phyloP scores from a whole-genome alignment of 2,113 vertebrate species.

The Falcunculus frontatus region DNA sequence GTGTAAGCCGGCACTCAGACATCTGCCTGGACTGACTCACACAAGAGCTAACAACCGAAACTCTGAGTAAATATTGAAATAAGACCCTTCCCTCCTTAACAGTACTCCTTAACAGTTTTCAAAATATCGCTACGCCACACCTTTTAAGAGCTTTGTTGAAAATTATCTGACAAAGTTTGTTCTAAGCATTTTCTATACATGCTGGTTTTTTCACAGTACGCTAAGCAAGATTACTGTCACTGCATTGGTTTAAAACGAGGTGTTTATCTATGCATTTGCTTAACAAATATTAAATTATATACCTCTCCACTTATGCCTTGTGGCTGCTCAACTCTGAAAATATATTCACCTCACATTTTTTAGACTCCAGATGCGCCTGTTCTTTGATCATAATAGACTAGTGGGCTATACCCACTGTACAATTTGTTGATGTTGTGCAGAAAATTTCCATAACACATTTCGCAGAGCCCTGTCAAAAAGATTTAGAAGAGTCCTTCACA shows the following conservation, averaged over 20 bases:
- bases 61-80: background rate
- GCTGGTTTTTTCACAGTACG: background rate
- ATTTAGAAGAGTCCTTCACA: background rate
- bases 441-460: background rate
- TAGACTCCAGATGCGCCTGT: background rate
- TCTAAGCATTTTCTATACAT: background rate
- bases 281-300: background rate
- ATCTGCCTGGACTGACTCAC: background rate
- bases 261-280: background rate
- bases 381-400: background rate
- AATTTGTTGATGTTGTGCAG: background rate
- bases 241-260: background rate
- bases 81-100: background rate
- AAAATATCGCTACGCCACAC: background rate
- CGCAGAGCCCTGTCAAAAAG: conserved; percentile 35
- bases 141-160: background rate
- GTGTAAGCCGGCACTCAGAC: background rate
- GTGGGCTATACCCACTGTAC: background rate
- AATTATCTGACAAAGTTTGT: background rate
- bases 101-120: background rate
- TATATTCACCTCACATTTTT: background rate
- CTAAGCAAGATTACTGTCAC: background rate
- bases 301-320: background rate
- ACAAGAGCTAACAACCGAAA: background rate
- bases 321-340: background rate